phyloP scores from a whole-genome alignment of 2,113 vertebrate genomes.

The Bubo scandiacus region DNA sequence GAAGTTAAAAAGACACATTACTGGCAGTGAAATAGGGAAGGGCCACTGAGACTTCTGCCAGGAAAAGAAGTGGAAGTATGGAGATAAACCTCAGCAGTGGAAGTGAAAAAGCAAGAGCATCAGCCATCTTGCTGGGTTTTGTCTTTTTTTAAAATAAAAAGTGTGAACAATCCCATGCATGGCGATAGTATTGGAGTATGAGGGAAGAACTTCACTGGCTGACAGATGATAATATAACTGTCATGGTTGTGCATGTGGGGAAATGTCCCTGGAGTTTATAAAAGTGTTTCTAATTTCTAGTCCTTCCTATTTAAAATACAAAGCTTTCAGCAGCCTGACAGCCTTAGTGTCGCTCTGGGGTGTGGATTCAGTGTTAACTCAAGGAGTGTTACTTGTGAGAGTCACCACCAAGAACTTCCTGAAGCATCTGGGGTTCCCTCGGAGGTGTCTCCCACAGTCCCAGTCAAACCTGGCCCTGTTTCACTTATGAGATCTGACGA shows the following conservation, averaged over 20 bases:
- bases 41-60: not conserved
- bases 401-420: not conserved
- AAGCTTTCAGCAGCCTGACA: not conserved
- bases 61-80: not conserved
- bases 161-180: not conserved
- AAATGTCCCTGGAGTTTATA: not conserved
- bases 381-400: fast-evolving
- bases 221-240: not conserved
- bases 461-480: not conserved
- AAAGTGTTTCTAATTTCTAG: not conserved
- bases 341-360: not conserved
- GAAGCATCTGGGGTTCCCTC: not conserved
- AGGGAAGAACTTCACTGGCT: not conserved
- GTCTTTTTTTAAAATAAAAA: not conserved
- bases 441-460: not conserved
- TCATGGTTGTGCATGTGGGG: not conserved
- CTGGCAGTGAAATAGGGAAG: not conserved
- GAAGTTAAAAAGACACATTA: not conserved
- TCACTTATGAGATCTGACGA: constrained; percentile 42
- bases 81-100: not conserved
- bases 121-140: not conserved
- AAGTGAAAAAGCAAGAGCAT: not conserved
- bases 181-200: not conserved
- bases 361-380: not conserved
- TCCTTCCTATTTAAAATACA: not conserved